These are phyloP conservation scores for Scomber colias DNA, from an alignment of 2,113 vertebrate species.

Conservation along the genomic window DNA sequence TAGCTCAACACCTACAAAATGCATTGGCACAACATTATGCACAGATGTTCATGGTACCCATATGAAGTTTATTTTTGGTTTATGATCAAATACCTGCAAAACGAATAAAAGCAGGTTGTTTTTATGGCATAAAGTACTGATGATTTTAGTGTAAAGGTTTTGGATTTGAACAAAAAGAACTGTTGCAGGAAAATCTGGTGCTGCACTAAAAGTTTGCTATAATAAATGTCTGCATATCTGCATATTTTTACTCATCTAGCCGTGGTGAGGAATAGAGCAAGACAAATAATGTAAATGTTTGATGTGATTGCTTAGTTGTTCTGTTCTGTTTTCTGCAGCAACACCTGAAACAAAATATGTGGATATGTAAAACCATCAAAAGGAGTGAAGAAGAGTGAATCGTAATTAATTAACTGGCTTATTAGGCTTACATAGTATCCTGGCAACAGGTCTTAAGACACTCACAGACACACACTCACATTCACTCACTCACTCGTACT, in stretches of 20 bases:
- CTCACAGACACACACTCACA: background rate
- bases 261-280: background rate
- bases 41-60: background rate
- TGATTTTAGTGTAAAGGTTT: too few relatives aligned
- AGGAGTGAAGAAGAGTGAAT: slow-evolving; percentile 26
- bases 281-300: background rate
- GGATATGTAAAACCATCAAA: too few relatives aligned
- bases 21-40: too few relatives aligned
- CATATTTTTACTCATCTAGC: background rate
- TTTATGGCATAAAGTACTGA: too few relatives aligned
- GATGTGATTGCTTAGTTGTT: slow-evolving; percentile 19
- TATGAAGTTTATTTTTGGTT: background rate
- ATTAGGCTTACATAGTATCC: slow-evolving; percentile 56
- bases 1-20: background rate
- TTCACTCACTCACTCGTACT: background rate
- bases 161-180: background rate
- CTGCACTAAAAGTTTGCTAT: too few relatives aligned
- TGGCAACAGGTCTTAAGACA: slow-evolving; percentile 61
- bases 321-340: slow-evolving; percentile 18
- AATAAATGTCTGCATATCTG: background rate
- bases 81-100: background rate
- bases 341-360: too few relatives aligned
- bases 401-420: slow-evolving; percentile 60
- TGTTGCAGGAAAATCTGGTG: background rate
- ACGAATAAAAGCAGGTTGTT: too few relatives aligned